Evolutionary conservation across 1,140 invertebrate species (phyloP).

Genomic region (Uloborus diversus): DNA sequence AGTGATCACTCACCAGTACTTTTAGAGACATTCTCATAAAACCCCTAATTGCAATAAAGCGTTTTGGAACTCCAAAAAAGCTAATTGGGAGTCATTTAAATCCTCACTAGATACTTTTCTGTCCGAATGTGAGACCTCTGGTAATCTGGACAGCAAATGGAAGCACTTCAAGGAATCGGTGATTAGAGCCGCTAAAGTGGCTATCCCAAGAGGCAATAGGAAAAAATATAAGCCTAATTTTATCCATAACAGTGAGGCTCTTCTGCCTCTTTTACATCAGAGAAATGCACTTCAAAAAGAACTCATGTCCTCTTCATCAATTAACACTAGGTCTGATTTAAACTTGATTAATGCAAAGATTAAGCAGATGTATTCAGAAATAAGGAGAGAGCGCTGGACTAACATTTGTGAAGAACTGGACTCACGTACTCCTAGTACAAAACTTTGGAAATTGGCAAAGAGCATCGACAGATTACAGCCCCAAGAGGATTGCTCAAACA

Average conservation of each 20-base stretch:
- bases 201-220: background rate
- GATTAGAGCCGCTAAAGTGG: background rate
- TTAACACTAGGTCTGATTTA: background rate
- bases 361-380: background rate
- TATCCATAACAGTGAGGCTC: background rate
- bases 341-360: background rate
- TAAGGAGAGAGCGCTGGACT: background rate
- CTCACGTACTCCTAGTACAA: no score
- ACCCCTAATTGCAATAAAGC: background rate
- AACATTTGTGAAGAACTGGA: no score
- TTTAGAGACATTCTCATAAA: background rate
- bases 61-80: background rate
- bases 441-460: no score
- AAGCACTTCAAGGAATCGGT: background rate
- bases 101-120: background rate
- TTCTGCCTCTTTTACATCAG: background rate
- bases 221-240: background rate
- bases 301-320: background rate
- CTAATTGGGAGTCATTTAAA: background rate
- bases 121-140: background rate
- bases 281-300: background rate
- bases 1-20: background rate
- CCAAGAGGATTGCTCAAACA: no score
- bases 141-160: background rate
- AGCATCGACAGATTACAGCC: no score